Evolutionary conservation across 1,140 invertebrate species (phyloP), one percentile per base, ranked within the genome.

Genomic region (Amyelois transitella): DNA sequence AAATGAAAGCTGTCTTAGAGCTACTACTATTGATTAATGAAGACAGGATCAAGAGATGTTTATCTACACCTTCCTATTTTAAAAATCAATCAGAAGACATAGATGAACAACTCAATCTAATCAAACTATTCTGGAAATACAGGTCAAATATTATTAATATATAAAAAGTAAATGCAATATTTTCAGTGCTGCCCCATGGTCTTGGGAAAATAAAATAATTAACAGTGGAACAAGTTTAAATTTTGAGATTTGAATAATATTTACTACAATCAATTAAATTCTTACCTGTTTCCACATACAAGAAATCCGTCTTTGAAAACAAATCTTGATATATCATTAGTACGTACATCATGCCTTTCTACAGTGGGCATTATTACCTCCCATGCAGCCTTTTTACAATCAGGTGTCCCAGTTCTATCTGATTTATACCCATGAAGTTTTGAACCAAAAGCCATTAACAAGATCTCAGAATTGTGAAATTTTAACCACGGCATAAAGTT

Each of bases 291-390:
- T 51, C 81, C 84, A 75, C 81, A 86, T 51, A 75, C 58, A 49
- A 87, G 57, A 1, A 71, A 5, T 48, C 73, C 61, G 43, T 77
- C 67, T 55, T 66, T 78, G 6, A 79, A 18, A 43, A 86, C 54
- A 68, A 87, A 87, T 72, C 84, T 76, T 58, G 82, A 84, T 52
- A 87, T 79, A 56, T 87, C 84, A 75, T 83, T 79, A 18, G 77
- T 87, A 18, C 84, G 70, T 18, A 79, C 58, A 69, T 83, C 84
- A 69, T 66, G 38, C 62, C 82, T 75, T 18, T 54, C 51, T 8
- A 77, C 62, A 45, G 55, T 81, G 14, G 81, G 84, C 7, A 84
- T 76, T 43, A 69, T 43, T 45, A 83, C 8, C 49, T 51, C 71
- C 84, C 84, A 87, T 5, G 61, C 12, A 6, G 54, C 18, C 18